These are phyloP conservation scores for Acanthopleura granulata DNA, from an alignment of 2,888 invertebrate genomes.

Conservation along the genomic window DNA sequence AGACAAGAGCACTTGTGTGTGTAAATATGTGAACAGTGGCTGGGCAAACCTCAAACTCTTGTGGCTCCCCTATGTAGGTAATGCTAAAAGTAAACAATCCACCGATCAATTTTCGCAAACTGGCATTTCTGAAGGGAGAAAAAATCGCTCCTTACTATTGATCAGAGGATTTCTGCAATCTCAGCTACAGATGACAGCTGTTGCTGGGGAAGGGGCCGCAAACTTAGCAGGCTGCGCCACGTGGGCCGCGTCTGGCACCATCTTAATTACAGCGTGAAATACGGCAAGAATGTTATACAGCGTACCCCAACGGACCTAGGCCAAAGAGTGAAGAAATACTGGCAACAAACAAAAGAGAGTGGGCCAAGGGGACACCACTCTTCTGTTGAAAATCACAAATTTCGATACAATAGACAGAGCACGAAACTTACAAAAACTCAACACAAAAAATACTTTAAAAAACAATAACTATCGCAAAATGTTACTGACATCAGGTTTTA, in stretches of 20 bases:
- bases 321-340: no score
- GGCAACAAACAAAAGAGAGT: no score
- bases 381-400: no score
- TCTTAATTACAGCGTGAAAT: not conserved
- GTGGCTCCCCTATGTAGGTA: constrained; percentile 7
- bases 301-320: no score
- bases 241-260: not conserved
- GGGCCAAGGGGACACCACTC: no score
- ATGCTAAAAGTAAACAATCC: constrained; percentile 10
- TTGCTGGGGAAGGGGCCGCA: constrained; percentile 5
- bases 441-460: no score
- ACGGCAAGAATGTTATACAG: no score
- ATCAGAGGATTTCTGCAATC: constrained; percentile 10
- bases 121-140: constrained; percentile 19
- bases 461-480: no score
- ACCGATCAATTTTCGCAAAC: constrained; percentile 18
- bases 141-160: constrained; percentile 4
- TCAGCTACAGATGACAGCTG: constrained; percentile 14
- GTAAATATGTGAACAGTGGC: constrained; percentile 13
- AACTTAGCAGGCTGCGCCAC: not conserved
- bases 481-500: no score
- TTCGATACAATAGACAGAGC: no score
- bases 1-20: not conserved
- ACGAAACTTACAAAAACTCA: no score
- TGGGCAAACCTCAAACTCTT: not conserved